Evolutionary conservation across 2,888 invertebrate species (phyloP), one percentile per base, ranked within the genome.

Genomic region (Macroteleia sp.): DNA sequence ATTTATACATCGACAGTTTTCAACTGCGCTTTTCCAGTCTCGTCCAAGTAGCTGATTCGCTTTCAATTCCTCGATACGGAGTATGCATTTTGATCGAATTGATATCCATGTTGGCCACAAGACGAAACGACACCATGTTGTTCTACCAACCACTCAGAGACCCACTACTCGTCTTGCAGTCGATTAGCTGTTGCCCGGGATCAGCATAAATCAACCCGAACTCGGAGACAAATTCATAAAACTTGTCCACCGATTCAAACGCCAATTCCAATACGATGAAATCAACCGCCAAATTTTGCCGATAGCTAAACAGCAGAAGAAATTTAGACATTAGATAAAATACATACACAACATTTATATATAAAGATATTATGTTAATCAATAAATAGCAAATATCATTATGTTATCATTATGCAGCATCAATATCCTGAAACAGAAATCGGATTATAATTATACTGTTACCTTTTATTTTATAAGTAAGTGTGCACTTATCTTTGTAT

Each of bases 241-340:
- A 97, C 92, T 97, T 96, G 92, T 95, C 95, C 91, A 92, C 93
- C 86, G 95, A 95, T 89, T 95, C 94, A 94, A 98, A 98, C 91
- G 96, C 97, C 94, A 99, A 94, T 93, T 96, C 96, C 92, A 95
- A 95, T 91, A 94, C 93, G 93, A 99, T 94, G 94, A 95, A 96
- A 92, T 95, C 95, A 93, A 97, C 94, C 88, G 96, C 95, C 93
- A 99, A 94, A 92, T 94, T 95, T 93, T 97, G 98, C 90, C 98
- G 98, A 94, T 97, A 98, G 94, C 98, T 98, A 96, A 92, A 95
- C 93, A 92, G 86, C 79, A 90, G 87, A 91, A 91, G 88, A 91
- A 90, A 90, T 85, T 78, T 81, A 83, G 76, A 70, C 28, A 93
- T 92, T 92, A 91, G 92, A 93, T 88, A 92, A 54, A 54, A 66